A percentile compares a stretch with the other conserved stretches of the same genome.
Conservation (phyloP, 2,797 vertebrate species). For the Enteromius unitaeniatus region DNA sequence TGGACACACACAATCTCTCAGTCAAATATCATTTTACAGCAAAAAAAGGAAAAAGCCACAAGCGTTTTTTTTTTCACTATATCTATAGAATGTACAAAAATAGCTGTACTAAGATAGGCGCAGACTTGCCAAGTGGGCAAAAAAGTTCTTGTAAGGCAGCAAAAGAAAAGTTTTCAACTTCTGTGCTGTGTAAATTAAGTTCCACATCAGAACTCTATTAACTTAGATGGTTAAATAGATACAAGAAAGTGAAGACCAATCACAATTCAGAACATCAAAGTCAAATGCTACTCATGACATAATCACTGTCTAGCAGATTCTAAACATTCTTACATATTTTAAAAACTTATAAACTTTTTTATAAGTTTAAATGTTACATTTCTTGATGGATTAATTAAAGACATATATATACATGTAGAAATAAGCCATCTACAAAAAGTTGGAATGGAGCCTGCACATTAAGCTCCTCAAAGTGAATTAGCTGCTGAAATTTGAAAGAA, state of each 20-base stretch:
- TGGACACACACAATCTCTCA: not conserved
- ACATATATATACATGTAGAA: too few species aligned
- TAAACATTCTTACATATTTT: not conserved
- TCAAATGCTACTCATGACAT: not conserved
- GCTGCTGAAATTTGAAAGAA: not conserved
- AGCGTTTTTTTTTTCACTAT: not conserved
- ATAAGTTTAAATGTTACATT: not conserved
- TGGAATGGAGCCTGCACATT: not conserved
- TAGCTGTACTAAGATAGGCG: constrained; percentile 53
- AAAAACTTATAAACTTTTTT: too few species aligned
- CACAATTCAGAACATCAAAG: not conserved
- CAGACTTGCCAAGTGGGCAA: constrained; percentile 71
- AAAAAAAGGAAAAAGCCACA: not conserved
- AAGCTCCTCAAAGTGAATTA: not conserved
- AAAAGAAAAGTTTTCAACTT: not conserved
- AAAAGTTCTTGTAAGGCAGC: constrained; percentile 51
- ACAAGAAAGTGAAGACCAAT: not conserved
- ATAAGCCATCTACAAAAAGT: not conserved
- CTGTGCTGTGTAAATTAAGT: not conserved
- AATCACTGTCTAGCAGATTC: not conserved
- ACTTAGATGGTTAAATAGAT: not conserved
- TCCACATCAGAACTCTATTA: not conserved
- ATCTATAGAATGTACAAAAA: constrained; percentile 8
- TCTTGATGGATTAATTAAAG: not conserved
- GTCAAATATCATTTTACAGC: not conserved